Evolutionary conservation across 2,113 vertebrate genomes (phyloP).

Genomic region (Thalassarche chlororhynchos): DNA sequence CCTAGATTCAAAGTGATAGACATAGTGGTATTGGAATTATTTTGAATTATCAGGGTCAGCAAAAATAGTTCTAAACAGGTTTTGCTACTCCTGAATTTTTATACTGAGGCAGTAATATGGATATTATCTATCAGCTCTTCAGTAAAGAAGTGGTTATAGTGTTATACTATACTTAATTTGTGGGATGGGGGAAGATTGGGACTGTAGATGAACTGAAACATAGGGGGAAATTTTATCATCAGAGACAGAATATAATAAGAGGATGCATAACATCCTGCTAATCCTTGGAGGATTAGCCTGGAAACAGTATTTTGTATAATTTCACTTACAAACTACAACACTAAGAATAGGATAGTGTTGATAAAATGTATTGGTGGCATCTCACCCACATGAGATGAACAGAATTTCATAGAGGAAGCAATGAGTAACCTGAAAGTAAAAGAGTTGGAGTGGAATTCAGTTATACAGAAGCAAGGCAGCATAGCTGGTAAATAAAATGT

Average conservation of each 20-base stretch:
- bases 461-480: not conserved
- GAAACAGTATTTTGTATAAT: not conserved
- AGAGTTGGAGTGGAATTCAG: not conserved
- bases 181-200: not conserved
- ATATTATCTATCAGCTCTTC: not conserved
- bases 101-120: not conserved
- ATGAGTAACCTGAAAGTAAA: not conserved
- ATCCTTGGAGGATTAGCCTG: not conserved
- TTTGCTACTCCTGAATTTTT: not conserved
- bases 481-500: not conserved
- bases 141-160: not conserved
- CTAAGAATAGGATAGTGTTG: not conserved
- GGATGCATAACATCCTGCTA: not conserved
- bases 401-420: not conserved
- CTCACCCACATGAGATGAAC: not conserved
- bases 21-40: not conserved
- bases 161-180: not conserved
- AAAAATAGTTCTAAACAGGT: not conserved
- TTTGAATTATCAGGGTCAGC: not conserved
- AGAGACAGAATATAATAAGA: not conserved
- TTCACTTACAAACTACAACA: not conserved
- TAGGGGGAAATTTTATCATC: not conserved
- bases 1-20: not conserved
- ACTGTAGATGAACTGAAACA: not conserved
- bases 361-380: not conserved